These are phyloP conservation scores for Sarcophaga bullata DNA, from an alignment of 1,140 invertebrate species.

Conservation along the genomic window DNA sequence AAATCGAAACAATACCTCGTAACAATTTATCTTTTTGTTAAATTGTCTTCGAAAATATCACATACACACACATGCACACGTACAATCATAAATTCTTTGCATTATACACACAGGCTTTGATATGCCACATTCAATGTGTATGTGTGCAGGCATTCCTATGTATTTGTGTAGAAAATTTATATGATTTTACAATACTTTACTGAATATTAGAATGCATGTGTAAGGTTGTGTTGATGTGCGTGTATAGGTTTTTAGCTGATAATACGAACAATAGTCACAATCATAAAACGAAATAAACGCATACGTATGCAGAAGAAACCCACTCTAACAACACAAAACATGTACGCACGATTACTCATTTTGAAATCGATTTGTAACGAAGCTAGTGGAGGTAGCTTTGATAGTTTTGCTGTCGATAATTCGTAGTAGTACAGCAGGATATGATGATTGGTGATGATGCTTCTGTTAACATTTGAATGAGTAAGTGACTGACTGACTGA, in stretches of 20 bases:
- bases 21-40: no score
- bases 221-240: neutral
- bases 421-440: neutral
- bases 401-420: no score
- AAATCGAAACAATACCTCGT: no score
- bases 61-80: no score
- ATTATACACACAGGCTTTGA: no score
- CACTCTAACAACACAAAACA: no score
- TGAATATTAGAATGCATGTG: neutral
- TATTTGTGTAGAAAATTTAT: neutral
- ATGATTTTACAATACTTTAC: neutral
- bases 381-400: neutral
- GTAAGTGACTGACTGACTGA: neutral
- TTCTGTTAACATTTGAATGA: neutral
- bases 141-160: neutral
- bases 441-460: neutral
- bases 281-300: neutral
- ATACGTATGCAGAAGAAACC: no score
- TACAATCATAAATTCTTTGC: no score
- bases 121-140: neutral
- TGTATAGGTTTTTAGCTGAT: neutral
- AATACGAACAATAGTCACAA: conserved; percentile 11
- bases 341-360: conserved; percentile 1
- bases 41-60: no score
- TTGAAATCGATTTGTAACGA: neutral